These are phyloP conservation scores for Callyntrura guangdongensis DNA, from an alignment of 2,888 invertebrate genomes.

Conservation along the genomic window DNA sequence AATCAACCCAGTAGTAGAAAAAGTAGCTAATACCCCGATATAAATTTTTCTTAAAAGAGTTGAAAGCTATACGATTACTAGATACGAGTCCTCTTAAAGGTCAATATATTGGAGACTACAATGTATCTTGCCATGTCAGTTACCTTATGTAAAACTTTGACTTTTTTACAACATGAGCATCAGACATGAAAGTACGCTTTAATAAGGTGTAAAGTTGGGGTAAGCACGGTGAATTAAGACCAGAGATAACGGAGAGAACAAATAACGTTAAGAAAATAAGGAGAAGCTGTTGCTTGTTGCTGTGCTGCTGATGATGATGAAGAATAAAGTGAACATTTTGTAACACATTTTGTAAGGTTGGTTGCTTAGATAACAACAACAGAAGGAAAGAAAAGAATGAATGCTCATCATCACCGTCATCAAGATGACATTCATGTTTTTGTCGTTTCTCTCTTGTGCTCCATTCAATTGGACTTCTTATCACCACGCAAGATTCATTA, in stretches of 20 bases:
- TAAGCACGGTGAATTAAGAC: constrained; percentile 74
- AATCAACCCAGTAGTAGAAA: constrained; percentile 51
- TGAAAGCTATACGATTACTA: too few relatives aligned
- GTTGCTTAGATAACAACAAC: constrained; percentile 31
- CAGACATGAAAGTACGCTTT: constrained; percentile 65
- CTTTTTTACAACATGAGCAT: constrained; percentile 32
- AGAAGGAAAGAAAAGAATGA: constrained; percentile 4
- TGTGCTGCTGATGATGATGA: constrained; percentile 35
- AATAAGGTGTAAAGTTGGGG: constrained; percentile 75
- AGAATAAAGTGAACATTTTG: constrained; percentile 47
- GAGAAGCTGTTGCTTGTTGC: not conserved
- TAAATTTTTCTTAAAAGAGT: constrained; percentile 1
- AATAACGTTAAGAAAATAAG: constrained; percentile 33
- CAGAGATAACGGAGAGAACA: constrained; percentile 55
- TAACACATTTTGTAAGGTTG: not conserved
- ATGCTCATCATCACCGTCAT: constrained; percentile 44
- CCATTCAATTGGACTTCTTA: constrained; percentile 68
- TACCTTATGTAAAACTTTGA: constrained; percentile 12
- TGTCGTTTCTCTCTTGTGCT: constrained; percentile 25
- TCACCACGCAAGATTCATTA: constrained; percentile 38
- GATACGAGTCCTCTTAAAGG: too few relatives aligned
- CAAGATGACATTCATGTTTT: constrained; percentile 56
- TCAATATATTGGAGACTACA: too few relatives aligned
- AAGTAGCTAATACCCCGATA: constrained; percentile 22
- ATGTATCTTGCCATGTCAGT: not conserved